These are phyloP conservation scores for Pituophis catenifer DNA, from an alignment of 2,113 vertebrate species.

Conservation along the genomic window DNA sequence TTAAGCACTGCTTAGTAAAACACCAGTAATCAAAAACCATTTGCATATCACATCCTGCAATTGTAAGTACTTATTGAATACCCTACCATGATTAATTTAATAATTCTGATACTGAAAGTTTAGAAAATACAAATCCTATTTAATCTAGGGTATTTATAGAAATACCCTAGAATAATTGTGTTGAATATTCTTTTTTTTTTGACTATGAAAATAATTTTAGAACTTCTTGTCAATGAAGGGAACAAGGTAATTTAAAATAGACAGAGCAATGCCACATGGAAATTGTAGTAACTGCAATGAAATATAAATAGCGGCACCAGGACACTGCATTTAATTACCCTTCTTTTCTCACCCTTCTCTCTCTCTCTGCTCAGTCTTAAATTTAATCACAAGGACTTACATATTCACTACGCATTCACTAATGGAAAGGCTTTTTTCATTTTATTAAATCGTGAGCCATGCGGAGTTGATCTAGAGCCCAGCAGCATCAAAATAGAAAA, in stretches of 20 bases:
- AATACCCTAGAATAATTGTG: background rate
- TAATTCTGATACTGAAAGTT: background rate
- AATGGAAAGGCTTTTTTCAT: background rate
- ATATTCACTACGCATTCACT: background rate
- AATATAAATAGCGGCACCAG: background rate
- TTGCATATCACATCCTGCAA: background rate
- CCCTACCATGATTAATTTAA: background rate
- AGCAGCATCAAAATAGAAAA: background rate
- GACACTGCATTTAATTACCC: background rate
- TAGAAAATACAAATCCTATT: background rate
- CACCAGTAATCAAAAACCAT: background rate
- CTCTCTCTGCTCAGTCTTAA: background rate
- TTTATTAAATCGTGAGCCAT: background rate
- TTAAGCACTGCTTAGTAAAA: background rate
- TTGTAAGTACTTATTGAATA: background rate
- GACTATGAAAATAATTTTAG: background rate
- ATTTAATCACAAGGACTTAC: background rate
- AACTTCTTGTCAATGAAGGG: background rate
- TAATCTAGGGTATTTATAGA: background rate
- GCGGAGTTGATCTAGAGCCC: background rate
- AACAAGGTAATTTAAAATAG: background rate
- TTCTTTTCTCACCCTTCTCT: background rate
- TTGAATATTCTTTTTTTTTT: background rate
- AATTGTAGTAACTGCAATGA: background rate
- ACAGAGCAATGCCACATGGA: background rate